Evolutionary conservation across 2,888 invertebrate species (phyloP).

Genomic region (Rotaria socialis): DNA sequence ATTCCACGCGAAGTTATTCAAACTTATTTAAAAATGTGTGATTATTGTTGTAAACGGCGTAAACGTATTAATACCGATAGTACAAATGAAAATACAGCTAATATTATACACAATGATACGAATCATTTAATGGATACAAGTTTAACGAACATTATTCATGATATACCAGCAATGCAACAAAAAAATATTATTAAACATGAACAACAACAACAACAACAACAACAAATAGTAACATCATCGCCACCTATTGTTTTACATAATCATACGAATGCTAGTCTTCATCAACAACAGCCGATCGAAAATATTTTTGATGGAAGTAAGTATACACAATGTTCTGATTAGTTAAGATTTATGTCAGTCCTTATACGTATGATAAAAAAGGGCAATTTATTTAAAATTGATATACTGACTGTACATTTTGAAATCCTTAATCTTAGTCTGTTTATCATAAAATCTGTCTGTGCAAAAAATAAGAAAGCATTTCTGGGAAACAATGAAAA

Average conservation of each 20-base stretch:
- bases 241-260: slow-evolving; percentile 22
- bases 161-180: not conserved
- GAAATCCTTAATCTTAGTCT: too few relatives aligned
- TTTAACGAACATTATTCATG: not conserved
- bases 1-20: slow-evolving; percentile 19
- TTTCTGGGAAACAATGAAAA: too few relatives aligned
- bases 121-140: slow-evolving; percentile 5
- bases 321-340: not conserved
- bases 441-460: too few relatives aligned
- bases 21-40: slow-evolving; percentile 30
- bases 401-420: too few relatives aligned
- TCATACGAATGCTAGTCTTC: not conserved
- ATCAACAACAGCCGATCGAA: not conserved
- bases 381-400: too few relatives aligned
- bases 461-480: too few relatives aligned
- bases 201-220: not conserved
- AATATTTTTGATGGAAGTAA: not conserved
- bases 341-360: too few relatives aligned
- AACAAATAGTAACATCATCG: not conserved
- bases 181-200: slow-evolving; percentile 1
- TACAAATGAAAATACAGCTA: not conserved
- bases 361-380: too few relatives aligned
- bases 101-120: not conserved
- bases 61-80: slow-evolving; percentile 7
- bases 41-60: slow-evolving; percentile 13